These are phyloP conservation scores for Oithona nana DNA, from an alignment of 2,888 invertebrate species.

Conservation along the genomic window DNA sequence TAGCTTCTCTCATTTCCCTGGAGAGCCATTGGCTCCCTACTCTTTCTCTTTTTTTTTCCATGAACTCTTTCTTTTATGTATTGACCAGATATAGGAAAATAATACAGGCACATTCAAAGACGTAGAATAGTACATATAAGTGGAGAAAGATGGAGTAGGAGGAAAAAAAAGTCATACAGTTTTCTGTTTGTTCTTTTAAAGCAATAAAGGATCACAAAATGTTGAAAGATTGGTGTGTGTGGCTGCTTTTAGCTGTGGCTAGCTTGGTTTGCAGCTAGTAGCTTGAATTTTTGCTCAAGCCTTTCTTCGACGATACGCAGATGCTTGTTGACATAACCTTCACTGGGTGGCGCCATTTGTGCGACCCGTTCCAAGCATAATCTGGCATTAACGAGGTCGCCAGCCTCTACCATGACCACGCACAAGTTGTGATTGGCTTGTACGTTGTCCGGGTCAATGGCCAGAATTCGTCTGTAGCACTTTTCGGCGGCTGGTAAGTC, in stretches of 20 bases:
- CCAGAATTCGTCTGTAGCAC: slow-evolving; percentile 74
- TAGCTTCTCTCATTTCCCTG: background rate
- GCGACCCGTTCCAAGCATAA: slow-evolving; percentile 63
- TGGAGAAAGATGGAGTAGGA: no score
- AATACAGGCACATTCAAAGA: no score
- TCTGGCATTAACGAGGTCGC: slow-evolving; percentile 59
- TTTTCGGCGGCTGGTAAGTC: slow-evolving; percentile 81
- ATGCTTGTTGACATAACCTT: slow-evolving; percentile 76
- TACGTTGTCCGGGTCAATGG: slow-evolving; percentile 69
- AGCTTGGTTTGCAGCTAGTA: background rate
- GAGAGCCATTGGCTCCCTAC: background rate
- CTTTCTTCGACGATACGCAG: slow-evolving; percentile 49
- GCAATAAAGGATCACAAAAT: background rate
- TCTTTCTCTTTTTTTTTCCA: no score
- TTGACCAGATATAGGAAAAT: background rate
- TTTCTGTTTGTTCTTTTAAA: background rate
- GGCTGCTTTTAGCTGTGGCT: background rate
- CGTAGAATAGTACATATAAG: background rate
- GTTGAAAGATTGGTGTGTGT: background rate
- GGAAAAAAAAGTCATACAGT: no score
- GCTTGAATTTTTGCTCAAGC: background rate
- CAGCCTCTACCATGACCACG: slow-evolving; percentile 82
- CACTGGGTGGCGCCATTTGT: slow-evolving; percentile 53
- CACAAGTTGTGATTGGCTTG: slow-evolving; percentile 90
- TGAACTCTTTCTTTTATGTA: no score